Base-by-base conservation (phyloP, 1,140 invertebrate genomes). In the Pararge aegeria region DNA sequence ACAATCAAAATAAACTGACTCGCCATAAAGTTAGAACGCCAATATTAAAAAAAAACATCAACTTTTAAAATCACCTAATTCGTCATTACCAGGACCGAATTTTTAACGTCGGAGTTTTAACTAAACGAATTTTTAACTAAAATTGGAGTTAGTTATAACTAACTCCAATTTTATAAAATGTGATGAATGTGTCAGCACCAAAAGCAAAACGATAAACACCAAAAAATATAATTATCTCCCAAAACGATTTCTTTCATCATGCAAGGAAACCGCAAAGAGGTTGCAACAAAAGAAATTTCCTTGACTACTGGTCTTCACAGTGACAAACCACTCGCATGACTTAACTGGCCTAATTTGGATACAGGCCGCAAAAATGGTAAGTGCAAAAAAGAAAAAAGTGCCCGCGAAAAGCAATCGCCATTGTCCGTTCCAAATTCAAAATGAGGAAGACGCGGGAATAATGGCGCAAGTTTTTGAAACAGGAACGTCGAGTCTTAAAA, bases 401-500 rank as follows among this genome's bases (percentile, higher is more conserved):
- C 62, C 52, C 66, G 64, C 61, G 66, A 71, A 77, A 79, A 80
- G 63, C 64, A 68, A 72, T 70, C 61, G 70, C 75, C 80, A 86
- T 84, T 86, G 82, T 85, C 66, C 78, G 66, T 80, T 78, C 77
- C 73, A 86, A 84, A 87, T 84, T 79, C 70, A 83, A 87, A 87
- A 87, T 73, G 77, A 86, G 83, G 81, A 83, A 87, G 79, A 79
- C 73, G 71, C 73, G 75, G 78, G 75, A 84, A 80, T 85, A 87
- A 84, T 82, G 83, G 80, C 64, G 71, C 77, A 72, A 75, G 76
- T 83, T 87, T 69, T 84, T 70, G 71, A 85, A 84, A 85, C 80
- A 84, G 80, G 79, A 87, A 81, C 79, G 82, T 78, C 75, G 64
- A 78, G 73, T 82, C 85, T 85, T 84, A 78, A 84, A 88, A n/a